Percentiles rank a stretch among this genome's conserved stretches.
These are phyloP conservation scores for Bradypodion pumilum DNA, from an alignment of 2,797 vertebrate genomes.

Conservation along the genomic window DNA sequence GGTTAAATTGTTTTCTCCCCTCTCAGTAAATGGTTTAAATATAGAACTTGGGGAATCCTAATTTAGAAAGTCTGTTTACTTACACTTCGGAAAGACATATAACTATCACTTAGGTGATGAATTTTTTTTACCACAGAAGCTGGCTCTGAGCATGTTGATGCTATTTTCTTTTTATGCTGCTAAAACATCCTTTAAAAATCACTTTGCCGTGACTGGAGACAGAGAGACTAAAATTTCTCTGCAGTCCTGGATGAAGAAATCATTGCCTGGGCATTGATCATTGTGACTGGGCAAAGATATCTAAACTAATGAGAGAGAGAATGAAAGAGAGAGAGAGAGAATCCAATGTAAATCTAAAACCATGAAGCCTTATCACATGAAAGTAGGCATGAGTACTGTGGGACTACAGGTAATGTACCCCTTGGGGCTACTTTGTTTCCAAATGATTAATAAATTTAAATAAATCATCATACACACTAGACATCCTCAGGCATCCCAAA, in stretches of 20 bases:
- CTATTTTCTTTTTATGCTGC: slow-evolving; percentile 57
- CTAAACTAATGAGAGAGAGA: not conserved
- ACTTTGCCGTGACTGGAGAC: slow-evolving; percentile 1
- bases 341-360: too few relatives aligned
- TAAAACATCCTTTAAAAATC: slow-evolving; percentile 25
- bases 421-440: too few relatives aligned
- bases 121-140: slow-evolving; percentile 58
- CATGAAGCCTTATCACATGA: too few relatives aligned
- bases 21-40: slow-evolving; percentile 26
- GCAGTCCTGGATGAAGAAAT: not conserved
- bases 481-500: too few relatives aligned
- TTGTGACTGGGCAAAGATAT: not conserved
- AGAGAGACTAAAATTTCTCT: slow-evolving; percentile 16
- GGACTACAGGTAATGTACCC: too few relatives aligned
- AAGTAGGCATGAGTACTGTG: too few relatives aligned
- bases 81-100: slow-evolving; percentile 32
- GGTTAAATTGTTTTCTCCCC: slow-evolving; percentile 11
- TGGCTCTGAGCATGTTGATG: slow-evolving; percentile 50
- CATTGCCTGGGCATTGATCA: not conserved
- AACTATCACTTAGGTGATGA: slow-evolving; percentile 59
- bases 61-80: slow-evolving; percentile 34
- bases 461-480: too few relatives aligned
- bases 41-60: not conserved
- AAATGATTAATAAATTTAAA: too few relatives aligned
- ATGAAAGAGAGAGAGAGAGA: too few relatives aligned